Evolutionary conservation across 2,113 vertebrate species (phyloP), one percentile per base, ranked within the genome.

Genomic region (Podarcis raffonei): DNA sequence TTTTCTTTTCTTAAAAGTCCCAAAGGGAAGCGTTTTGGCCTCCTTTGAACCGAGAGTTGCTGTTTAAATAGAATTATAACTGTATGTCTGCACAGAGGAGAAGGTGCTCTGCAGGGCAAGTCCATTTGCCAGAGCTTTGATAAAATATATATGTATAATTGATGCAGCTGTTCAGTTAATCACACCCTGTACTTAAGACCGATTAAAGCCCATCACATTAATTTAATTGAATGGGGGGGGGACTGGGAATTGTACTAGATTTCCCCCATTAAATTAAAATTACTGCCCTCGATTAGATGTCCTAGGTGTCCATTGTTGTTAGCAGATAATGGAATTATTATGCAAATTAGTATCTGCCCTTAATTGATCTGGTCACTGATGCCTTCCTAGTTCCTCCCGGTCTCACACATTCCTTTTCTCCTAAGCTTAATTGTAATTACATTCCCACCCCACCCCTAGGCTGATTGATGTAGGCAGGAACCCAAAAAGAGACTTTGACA

Each of bases 201-300:
- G 86, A 94, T 95, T 96, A 95, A 95, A 95, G 80, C 30, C 90
- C 90, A 95, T 95, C 94, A 66, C 85, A 90, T 91, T 95, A 95
- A 96, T 96, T 96, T 95, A 95, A 97, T 91, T 96, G 96, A 96
- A 96, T 96, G 48, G 27, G 8, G 48, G 48, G 27, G 96, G 95
- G 94, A 97, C 91, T 94, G 92, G 92, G 92, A 96, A 96, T 96
- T 95, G 83, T 95, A 94, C 95, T 95, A 93, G 93, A 95, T 95
- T 94, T 35, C 87, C 42, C 62, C 90, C 88, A 94, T 97, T 96
- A 96, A 95, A 96, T 97, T 95, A 97, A 94, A 95, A 96, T 96
- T 95, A 93, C 89, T 90, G 76, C 78, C 90, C 92, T 96, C 89
- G 95, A 96, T 94, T 93, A 94, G 95, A 94, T 90, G 91, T 96